Evolutionary conservation across 2,797 vertebrate species (phyloP).

Genomic region (Pseudochromis fuscus): DNA sequence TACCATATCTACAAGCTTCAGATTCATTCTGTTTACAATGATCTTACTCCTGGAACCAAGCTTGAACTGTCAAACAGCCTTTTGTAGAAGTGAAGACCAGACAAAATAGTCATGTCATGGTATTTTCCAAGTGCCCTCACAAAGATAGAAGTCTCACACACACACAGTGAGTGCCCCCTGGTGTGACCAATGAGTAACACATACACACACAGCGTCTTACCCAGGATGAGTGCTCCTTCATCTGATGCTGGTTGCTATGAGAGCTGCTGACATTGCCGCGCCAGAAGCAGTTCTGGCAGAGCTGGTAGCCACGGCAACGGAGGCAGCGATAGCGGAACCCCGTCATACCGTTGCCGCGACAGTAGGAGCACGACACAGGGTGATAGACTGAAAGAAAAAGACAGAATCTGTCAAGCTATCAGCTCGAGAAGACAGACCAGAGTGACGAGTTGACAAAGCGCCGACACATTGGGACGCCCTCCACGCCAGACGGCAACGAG

Average conservation of each 20-base stretch:
- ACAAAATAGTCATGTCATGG: background rate
- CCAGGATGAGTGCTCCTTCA: constrained; percentile 98
- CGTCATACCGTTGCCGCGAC: constrained; percentile 92
- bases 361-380: constrained; percentile 94
- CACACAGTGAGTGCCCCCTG: constrained; percentile 43
- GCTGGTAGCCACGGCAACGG: constrained; percentile 97
- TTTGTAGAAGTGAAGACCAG: background rate
- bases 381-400: constrained; percentile 87
- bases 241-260: constrained; percentile 96
- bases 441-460: too few relatives aligned
- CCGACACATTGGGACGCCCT: too few relatives aligned
- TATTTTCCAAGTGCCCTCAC: background rate
- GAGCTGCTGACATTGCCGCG: constrained; percentile 90
- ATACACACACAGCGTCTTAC: constrained; percentile 82
- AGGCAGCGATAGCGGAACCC: constrained; percentile 97
- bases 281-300: constrained; percentile 97
- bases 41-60: background rate
- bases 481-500: too few relatives aligned
- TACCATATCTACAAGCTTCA: too few relatives aligned
- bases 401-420: background rate
- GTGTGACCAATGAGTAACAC: constrained; percentile 30
- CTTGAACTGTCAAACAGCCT: background rate
- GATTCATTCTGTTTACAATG: too few relatives aligned
- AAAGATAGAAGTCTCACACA: constrained; percentile 8
- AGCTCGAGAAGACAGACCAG: background rate